A percentile compares a stretch with the other conserved stretches of the same genome.
These are phyloP conservation scores for Novumbra hubbsi DNA, from an alignment of 2,797 vertebrate genomes.

Conservation along the genomic window DNA sequence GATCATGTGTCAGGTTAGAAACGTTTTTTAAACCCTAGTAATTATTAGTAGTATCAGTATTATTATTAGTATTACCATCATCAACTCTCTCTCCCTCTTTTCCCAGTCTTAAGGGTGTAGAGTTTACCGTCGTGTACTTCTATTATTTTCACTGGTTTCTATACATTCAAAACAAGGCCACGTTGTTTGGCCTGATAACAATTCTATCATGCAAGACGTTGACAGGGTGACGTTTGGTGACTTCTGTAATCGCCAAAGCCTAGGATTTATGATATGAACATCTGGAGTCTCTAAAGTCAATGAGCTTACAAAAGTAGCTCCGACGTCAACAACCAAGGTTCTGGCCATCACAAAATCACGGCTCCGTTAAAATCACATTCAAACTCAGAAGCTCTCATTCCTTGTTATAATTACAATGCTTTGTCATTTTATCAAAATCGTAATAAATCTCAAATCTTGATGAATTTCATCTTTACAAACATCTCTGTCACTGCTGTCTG, in stretches of 20 bases:
- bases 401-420: background rate
- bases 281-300: constrained; percentile 13
- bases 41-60: background rate
- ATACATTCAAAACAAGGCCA: constrained; percentile 4
- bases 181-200: background rate
- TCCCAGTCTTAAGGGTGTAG: too few species aligned
- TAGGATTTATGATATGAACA: constrained; percentile 8
- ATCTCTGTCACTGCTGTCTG: constrained; percentile 3
- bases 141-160: background rate
- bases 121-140: background rate
- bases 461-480: constrained; percentile 7
- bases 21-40: background rate
- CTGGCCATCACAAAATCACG: constrained; percentile 4
- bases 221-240: background rate
- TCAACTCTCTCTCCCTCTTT: background rate
- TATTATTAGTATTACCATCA: background rate
- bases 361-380: background rate
- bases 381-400: background rate
- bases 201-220: background rate
- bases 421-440: background rate
- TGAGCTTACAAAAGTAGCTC: background rate
- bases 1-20: too few species aligned
- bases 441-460: too few species aligned
- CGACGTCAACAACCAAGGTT: constrained; percentile 2
- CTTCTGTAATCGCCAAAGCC: constrained; percentile 6